Conservation (phyloP, 2,888 invertebrate species). For the Ischnura elegans region DNA sequence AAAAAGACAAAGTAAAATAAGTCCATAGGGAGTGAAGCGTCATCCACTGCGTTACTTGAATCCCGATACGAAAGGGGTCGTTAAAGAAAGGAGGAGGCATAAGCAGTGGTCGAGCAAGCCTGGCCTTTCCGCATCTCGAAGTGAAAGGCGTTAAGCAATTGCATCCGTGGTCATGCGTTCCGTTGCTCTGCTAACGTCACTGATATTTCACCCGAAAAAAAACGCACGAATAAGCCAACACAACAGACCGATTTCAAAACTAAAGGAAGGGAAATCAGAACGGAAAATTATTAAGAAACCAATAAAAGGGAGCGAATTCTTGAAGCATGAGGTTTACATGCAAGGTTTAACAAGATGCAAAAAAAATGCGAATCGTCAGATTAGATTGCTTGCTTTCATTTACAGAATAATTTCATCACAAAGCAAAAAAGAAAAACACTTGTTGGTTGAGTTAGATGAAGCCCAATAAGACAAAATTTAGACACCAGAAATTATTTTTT, state of each 20-base stretch:
- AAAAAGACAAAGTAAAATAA: no score
- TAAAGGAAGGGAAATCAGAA: neutral
- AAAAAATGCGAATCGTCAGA: no score
- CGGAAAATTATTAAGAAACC: neutral
- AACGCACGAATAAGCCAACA: neutral
- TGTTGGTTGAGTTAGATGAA: no score
- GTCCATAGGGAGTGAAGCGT: no score
- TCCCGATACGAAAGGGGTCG: neutral
- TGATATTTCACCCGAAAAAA: neutral
- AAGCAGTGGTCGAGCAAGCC: neutral
- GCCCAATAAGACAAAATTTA: no score
- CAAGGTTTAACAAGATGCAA: no score
- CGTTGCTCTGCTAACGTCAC: neutral
- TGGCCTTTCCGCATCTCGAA: neutral
- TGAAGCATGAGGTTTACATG: no score
- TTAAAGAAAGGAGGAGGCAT: neutral
- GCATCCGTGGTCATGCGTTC: neutral
- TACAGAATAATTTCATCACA: no score
- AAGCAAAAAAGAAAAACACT: no score
- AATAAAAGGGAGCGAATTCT: no score
- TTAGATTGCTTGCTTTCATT: no score
- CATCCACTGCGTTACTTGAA: neutral
- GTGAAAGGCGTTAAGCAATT: slow-evolving; percentile 10
- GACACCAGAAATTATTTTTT: no score
- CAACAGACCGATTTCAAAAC: neutral